phyloP scores from a whole-genome alignment of 2,113 vertebrate genomes.

The Neoarius graeffei region DNA sequence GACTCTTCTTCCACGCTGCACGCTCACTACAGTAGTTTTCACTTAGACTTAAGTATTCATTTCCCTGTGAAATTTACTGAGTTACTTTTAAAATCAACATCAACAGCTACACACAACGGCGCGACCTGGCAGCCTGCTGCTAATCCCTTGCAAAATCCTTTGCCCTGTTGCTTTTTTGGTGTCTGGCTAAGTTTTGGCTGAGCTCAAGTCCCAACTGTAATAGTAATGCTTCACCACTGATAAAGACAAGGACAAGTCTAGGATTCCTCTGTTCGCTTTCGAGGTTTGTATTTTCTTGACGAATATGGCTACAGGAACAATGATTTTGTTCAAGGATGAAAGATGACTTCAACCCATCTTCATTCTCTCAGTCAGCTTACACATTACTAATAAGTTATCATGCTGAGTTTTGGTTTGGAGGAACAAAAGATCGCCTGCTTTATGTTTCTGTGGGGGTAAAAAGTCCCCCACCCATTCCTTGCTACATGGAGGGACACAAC shows the following conservation, averaged over 20 bases:
- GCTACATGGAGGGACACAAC: constrained; percentile 51
- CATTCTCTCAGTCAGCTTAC: constrained; percentile 34
- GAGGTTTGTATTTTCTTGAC: not conserved
- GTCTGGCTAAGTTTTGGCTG: no score
- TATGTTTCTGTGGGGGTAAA: constrained; percentile 58
- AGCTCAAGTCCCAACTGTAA: no score
- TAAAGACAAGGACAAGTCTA: not conserved
- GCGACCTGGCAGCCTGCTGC: no score
- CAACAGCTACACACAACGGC: no score
- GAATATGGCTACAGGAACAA: not conserved
- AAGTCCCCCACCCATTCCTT: not conserved
- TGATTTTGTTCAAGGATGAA: constrained; percentile 3
- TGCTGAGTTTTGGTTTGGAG: constrained; percentile 51
- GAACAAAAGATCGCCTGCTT: constrained; percentile 57
- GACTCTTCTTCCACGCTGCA: no score
- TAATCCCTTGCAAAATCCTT: no score
- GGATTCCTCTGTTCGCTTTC: not conserved
- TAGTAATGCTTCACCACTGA: no score
- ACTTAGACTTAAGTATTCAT: no score
- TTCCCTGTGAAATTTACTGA: no score
- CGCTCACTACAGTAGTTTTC: no score
- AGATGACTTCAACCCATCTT: constrained; percentile 53
- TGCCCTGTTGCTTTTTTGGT: no score
- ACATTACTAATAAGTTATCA: constrained; percentile 59
- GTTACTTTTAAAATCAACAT: no score